These are phyloP conservation scores for Campoletis raptor DNA, from an alignment of 2,888 invertebrate species.

Conservation along the genomic window DNA sequence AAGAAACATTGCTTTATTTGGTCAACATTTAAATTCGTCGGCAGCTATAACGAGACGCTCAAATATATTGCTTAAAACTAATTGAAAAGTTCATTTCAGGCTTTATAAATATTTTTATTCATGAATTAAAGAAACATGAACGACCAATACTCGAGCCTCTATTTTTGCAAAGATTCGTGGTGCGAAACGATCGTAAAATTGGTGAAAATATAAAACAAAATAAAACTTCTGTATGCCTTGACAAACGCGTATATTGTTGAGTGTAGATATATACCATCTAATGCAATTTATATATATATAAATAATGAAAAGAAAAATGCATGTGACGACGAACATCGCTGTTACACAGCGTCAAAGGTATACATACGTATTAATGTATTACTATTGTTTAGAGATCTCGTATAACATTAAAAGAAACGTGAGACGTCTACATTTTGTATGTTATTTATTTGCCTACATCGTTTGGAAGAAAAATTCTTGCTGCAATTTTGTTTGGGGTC, in stretches of 20 bases:
- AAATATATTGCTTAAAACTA: conserved; percentile 9
- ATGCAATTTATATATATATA: conserved; percentile 63
- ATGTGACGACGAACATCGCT: conserved; percentile 60
- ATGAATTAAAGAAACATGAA: conserved; percentile 10
- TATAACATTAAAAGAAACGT: conserved; percentile 64
- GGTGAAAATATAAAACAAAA: conserved; percentile 30
- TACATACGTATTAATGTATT: conserved; percentile 59
- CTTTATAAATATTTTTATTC: not conserved
- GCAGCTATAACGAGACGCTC: conserved; percentile 56
- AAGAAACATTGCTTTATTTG: not conserved
- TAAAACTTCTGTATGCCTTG: conserved; percentile 66
- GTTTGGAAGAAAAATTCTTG: not conserved
- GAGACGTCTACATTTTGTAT: conserved; percentile 44
- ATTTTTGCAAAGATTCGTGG: not conserved
- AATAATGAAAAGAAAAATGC: conserved; percentile 36
- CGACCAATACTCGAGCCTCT: conserved; percentile 23
- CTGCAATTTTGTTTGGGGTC: not conserved
- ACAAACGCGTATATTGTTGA: conserved; percentile 71
- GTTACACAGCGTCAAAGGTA: conserved; percentile 63
- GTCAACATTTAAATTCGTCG: conserved; percentile 37
- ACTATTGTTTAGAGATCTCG: conserved; percentile 63
- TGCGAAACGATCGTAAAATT: conserved; percentile 64
- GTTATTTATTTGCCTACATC: conserved; percentile 50
- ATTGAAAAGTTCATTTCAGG: not conserved
- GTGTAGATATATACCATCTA: conserved; percentile 62